Conservation (phyloP, 2,113 vertebrate genomes). For the Lepus europaeus region DNA sequence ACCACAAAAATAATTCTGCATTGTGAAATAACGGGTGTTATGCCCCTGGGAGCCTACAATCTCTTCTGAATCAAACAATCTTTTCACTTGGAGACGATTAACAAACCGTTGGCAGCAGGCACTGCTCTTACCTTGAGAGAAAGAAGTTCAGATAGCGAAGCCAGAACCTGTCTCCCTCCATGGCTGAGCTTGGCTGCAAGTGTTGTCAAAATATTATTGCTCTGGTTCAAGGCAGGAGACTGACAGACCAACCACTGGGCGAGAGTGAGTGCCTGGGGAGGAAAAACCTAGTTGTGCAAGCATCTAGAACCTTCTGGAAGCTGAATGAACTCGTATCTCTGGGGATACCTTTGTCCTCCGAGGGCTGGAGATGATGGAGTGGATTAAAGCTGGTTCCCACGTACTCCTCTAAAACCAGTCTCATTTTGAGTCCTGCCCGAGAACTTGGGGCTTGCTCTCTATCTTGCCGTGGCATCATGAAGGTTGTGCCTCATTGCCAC, state of each 20-base stretch:
- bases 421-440: background rate
- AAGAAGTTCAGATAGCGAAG: background rate
- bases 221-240: conserved; percentile 5
- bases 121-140: conserved; percentile 27
- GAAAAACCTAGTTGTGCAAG: background rate
- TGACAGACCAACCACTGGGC: background rate
- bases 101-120: conserved; percentile 38
- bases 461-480: background rate
- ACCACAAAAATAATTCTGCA: conserved; percentile 78
- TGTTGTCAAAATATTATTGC: conserved; percentile 13
- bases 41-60: conserved; percentile 61
- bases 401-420: background rate
- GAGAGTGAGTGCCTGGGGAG: background rate
- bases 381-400: background rate
- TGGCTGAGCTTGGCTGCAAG: conserved; percentile 20
- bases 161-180: conserved; percentile 9
- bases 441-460: background rate
- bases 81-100: conserved; percentile 65
- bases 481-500: background rate
- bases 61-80: conserved; percentile 68
- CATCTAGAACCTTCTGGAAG: conserved; percentile 69
- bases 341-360: background rate
- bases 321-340: background rate
- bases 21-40: conserved; percentile 59
- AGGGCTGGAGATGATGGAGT: background rate